phyloP scores from a whole-genome alignment of 2,888 invertebrate genomes.

The Phorcus lineatus region DNA sequence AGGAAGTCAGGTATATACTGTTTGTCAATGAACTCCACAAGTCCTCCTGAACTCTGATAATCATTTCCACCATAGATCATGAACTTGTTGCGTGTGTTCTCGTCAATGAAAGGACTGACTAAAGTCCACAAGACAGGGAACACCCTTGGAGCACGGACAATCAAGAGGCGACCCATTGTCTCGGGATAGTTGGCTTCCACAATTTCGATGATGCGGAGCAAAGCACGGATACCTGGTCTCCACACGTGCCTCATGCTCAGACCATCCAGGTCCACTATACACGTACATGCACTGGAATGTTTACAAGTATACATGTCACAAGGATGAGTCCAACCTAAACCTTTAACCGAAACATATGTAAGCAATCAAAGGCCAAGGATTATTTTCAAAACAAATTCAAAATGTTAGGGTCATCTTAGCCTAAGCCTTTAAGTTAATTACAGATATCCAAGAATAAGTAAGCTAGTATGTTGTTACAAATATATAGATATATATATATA shows the following conservation, averaged over 20 bases:
- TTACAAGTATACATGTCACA: too few relatives aligned
- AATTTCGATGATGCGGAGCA: conserved; percentile 84
- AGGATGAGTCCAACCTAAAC: too few relatives aligned
- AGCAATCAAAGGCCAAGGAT: too few relatives aligned
- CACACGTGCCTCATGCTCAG: conserved; percentile 96
- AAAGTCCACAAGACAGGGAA: conserved; percentile 97
- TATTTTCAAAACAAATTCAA: too few relatives aligned
- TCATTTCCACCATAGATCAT: conserved; percentile 93
- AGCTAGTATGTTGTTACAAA: too few relatives aligned
- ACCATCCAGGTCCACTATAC: conserved; percentile 93
- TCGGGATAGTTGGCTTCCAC: conserved; percentile 96
- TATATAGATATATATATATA: too few relatives aligned
- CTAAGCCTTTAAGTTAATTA: too few relatives aligned
- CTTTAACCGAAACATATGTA: not conserved
- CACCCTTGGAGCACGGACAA: conserved; percentile 92
- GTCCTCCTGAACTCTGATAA: conserved; percentile 87
- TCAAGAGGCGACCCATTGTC: conserved; percentile 92
- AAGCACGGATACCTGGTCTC: conserved; percentile 88
- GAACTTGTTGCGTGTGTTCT: conserved; percentile 93
- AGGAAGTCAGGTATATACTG: conserved; percentile 93
- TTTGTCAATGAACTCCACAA: conserved; percentile 89
- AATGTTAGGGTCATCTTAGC: too few relatives aligned
- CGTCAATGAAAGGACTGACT: conserved; percentile 95
- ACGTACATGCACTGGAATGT: conserved; percentile 85
- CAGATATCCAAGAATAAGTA: too few relatives aligned